Evolutionary conservation across 2,797 vertebrate species (phyloP).

Genomic region (Alcedo quadribrachys): DNA sequence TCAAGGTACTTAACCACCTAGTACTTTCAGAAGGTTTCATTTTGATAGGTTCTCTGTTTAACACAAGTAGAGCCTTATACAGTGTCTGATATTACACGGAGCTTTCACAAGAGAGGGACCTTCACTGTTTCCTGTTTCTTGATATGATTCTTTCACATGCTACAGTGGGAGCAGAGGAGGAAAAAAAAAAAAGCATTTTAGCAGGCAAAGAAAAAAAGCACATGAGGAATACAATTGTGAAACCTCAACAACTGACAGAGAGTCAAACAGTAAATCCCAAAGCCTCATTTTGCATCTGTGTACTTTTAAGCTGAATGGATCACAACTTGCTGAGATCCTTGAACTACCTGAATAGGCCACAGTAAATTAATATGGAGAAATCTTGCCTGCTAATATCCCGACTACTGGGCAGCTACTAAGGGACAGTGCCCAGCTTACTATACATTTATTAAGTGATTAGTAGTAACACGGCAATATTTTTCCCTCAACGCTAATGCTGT

Average conservation of each 20-base stretch:
- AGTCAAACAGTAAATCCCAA: background rate
- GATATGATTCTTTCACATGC: fast-evolving
- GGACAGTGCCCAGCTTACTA: constrained; percentile 18
- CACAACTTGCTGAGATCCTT: background rate
- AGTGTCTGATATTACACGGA: background rate
- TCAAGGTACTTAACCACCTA: constrained; percentile 54
- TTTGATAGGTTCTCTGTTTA: constrained; percentile 23
- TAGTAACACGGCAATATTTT: background rate
- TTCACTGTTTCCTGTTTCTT: background rate
- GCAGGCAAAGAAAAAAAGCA: fast-evolving
- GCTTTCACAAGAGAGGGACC: background rate
- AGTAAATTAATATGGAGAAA: constrained; percentile 42
- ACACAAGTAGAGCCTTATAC: background rate
- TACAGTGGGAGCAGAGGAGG: background rate
- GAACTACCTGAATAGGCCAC: background rate
- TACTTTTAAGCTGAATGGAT: background rate
- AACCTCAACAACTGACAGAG: background rate
- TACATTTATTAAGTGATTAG: constrained; percentile 29
- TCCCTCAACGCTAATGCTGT: constrained; percentile 2
- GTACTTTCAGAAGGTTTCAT: constrained; percentile 31
- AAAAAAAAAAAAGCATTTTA: background rate
- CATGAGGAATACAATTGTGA: background rate
- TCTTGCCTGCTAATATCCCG: background rate
- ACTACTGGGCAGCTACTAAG: constrained; percentile 20
- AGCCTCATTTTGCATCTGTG: background rate